These are phyloP conservation scores for Steatornis caripensis DNA, from an alignment of 2,113 vertebrate genomes.

Conservation along the genomic window DNA sequence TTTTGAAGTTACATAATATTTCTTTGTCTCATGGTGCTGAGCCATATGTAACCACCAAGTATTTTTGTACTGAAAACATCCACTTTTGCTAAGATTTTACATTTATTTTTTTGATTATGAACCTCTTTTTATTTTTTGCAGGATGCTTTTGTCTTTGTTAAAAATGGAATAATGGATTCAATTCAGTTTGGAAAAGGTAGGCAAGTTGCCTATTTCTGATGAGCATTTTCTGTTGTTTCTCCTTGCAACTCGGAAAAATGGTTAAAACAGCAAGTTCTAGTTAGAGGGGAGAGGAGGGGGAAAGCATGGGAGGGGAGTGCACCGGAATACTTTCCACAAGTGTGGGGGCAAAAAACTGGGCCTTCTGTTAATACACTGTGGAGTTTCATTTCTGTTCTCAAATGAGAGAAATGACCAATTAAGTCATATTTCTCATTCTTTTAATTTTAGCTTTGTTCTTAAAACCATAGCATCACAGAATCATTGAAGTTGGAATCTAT, in stretches of 20 bases:
- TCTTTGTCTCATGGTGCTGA: neutral
- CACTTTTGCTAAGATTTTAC: neutral
- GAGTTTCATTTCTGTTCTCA: neutral
- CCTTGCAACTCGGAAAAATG: neutral
- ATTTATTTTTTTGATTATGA: neutral
- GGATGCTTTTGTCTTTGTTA: slow-evolving; percentile 77
- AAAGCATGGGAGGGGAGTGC: neutral
- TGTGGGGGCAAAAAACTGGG: neutral
- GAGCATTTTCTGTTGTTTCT: neutral
- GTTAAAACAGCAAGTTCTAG: neutral
- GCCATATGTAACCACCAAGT: accelerated
- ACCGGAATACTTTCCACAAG: neutral
- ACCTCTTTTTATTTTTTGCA: slow-evolving; percentile 43
- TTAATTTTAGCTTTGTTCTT: neutral
- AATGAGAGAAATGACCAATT: neutral
- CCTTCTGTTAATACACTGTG: neutral
- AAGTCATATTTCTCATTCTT: neutral
- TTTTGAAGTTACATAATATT: neutral
- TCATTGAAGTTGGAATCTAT: neutral
- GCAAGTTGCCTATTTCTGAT: neutral
- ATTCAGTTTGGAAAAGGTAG: slow-evolving; percentile 87
- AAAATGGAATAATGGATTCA: slow-evolving; percentile 75
- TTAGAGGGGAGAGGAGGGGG: neutral
- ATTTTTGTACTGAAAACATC: neutral
- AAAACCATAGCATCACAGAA: neutral